phyloP scores from a whole-genome alignment of 2,888 invertebrate genomes.

The Scaptomyza parva region DNA sequence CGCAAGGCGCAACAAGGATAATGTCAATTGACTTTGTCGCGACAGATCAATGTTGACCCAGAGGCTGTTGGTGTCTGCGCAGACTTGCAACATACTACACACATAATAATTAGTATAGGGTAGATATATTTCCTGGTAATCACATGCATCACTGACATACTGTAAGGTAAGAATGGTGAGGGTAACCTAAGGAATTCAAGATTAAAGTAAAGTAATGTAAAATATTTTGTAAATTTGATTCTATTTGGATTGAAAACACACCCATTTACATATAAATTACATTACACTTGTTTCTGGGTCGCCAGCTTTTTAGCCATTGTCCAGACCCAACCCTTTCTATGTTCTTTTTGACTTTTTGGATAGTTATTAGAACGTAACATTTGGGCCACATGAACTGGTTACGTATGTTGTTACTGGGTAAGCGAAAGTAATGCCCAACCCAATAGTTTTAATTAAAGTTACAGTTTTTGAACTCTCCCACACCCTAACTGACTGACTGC shows the following conservation, averaged over 20 bases:
- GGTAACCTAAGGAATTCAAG: neutral
- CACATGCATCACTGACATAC: conserved; percentile 32
- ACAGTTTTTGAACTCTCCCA: conserved; percentile 26
- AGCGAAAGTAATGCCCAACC: conserved; percentile 55
- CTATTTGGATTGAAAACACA: conserved; percentile 19
- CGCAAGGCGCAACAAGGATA: conserved; percentile 62
- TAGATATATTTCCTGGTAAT: conserved; percentile 54
- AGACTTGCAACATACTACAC: conserved; percentile 23
- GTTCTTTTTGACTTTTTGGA: conserved; percentile 45
- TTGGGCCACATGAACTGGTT: conserved; percentile 59
- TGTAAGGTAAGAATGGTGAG: neutral
- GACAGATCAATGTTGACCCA: conserved; percentile 63
- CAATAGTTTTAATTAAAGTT: conserved; percentile 22
- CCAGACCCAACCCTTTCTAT: conserved; percentile 52
- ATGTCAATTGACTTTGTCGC: conserved; percentile 73
- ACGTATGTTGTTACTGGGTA: conserved; percentile 1
- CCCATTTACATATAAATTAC: conserved; percentile 23
- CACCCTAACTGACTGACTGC: conserved; percentile 25
- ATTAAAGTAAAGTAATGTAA: neutral
- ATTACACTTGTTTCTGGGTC: conserved; percentile 50
- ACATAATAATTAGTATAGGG: neutral
- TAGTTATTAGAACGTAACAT: conserved; percentile 77
- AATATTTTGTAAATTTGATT: conserved; percentile 3
- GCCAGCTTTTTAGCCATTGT: conserved; percentile 11
- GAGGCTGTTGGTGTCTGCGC: conserved; percentile 35